Base-by-base conservation (phyloP, 1,140 invertebrate species). In the Berghia stephanieae region DNA sequence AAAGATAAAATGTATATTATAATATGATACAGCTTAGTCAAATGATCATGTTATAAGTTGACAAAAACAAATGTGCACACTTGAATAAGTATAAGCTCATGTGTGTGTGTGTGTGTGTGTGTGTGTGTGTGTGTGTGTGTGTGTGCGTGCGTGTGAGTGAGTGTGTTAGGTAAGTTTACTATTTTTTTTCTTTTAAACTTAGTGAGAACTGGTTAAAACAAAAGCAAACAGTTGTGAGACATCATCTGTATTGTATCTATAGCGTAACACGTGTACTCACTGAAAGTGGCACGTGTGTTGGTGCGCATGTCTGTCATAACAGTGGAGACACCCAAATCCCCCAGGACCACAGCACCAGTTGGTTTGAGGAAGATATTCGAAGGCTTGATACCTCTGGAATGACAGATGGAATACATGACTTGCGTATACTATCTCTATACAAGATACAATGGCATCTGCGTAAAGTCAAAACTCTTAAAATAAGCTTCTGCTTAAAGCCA, bases 301-400 rank as follows among this genome's bases (percentile, higher is more conserved):
- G 86, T 88, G 1, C 80, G 52, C 8, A 83, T 80, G 81, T 89
- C 88, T 24, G 81, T 82, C 82, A 88, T 88, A 10, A 89, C 75
- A 5, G 86, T 87, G 40, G 86, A 82, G 8, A 89, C 88, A 75
- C 86, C 83, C 77, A 89, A 87, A 81, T 89, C 88, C 34, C 86
- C 88, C 13, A 89, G 24, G 43, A 73, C 36, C 44, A 76, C 34
- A 81, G 82, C 44, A 70, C 72, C 72, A n/a, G 6, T 24, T 16
- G 36, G 4, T 18, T 21, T 73, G 4, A 84, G 44, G 69, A 85
- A 86, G 18, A 88, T 83, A 63, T 88, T 88, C 42, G 78, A 84
- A 4, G 86, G 85, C 60, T 85, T 82, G 24, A 88, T 75, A 80
- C 87, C 85, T 69, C 87, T 88, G 80, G 6, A 81, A 80, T 71